Evolutionary conservation across 2,797 vertebrate species (phyloP).

Genomic region (Pseudochirops cupreus): DNA sequence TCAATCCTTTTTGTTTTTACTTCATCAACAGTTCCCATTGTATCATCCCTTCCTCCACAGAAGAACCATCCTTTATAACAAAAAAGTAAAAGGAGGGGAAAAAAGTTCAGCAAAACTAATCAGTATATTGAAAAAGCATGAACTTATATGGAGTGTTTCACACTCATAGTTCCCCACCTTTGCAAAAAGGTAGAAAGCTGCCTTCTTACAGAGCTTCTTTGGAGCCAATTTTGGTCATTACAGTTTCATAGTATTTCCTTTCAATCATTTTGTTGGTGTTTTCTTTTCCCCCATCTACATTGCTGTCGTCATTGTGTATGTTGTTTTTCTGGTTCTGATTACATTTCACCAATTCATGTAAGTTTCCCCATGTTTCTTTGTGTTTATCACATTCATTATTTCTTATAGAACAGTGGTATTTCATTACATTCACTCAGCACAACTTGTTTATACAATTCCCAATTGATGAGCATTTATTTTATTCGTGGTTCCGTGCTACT

Average conservation of each 20-base stretch:
- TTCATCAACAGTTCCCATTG: neutral
- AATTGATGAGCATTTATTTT: neutral
- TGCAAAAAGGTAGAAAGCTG: neutral
- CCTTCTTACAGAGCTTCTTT: neutral
- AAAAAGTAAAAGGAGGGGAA: neutral
- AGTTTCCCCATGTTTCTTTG: neutral
- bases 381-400: neutral
- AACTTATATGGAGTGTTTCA: neutral
- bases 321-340: neutral
- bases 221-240: neutral
- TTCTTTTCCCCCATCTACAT: neutral
- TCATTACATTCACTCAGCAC: neutral
- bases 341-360: neutral
- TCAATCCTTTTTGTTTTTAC: neutral
- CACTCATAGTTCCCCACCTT: neutral
- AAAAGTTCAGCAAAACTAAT: neutral
- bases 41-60: neutral
- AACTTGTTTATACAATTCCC: neutral
- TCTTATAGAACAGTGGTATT: neutral
- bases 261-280: neutral
- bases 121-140: neutral
- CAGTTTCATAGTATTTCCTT: neutral
- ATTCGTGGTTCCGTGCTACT: neutral
- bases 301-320: neutral
- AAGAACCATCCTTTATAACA: neutral